Evolutionary conservation across 2,113 vertebrate genomes (phyloP).

Genomic region (Macroglossus sobrinus): DNA sequence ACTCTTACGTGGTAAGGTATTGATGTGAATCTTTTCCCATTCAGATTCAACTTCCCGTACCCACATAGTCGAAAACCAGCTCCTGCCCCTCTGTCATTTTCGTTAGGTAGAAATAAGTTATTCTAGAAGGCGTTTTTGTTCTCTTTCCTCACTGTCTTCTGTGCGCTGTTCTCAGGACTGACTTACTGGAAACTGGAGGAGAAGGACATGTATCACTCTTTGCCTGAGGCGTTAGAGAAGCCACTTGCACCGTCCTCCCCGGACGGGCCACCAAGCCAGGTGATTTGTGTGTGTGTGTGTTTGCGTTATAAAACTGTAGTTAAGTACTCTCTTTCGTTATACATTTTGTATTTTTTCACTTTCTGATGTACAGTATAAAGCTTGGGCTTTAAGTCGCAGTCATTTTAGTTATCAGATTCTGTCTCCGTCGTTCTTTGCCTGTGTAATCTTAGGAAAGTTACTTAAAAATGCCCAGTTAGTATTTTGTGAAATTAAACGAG

Average conservation of each 20-base stretch:
- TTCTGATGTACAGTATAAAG: not conserved
- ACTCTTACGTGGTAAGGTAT: not conserved
- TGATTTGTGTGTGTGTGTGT: conserved; percentile 58
- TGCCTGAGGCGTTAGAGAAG: conserved; percentile 88
- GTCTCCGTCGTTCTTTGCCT: not conserved
- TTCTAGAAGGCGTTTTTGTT: not conserved
- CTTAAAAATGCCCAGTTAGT: not conserved
- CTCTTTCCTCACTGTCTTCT: not conserved
- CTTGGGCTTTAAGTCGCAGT: not conserved
- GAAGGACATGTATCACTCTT: conserved; percentile 86
- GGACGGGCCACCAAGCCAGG: conserved; percentile 81
- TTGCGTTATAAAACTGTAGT: not conserved
- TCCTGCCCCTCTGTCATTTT: not conserved
- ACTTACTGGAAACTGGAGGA: conserved; percentile 94
- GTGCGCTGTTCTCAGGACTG: conserved; percentile 81
- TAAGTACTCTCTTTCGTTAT: not conserved
- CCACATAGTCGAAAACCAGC: not conserved
- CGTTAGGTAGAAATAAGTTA: not conserved
- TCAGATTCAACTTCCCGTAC: not conserved
- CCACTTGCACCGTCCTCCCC: conserved; percentile 72
- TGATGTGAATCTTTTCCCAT: not conserved
- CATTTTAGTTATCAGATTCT: not conserved
- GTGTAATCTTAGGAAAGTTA: not conserved
- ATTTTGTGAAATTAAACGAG: not conserved
- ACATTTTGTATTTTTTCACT: not conserved